These are phyloP conservation scores for Plebejus melissa DNA, from an alignment of 2,888 invertebrate genomes.

Conservation along the genomic window DNA sequence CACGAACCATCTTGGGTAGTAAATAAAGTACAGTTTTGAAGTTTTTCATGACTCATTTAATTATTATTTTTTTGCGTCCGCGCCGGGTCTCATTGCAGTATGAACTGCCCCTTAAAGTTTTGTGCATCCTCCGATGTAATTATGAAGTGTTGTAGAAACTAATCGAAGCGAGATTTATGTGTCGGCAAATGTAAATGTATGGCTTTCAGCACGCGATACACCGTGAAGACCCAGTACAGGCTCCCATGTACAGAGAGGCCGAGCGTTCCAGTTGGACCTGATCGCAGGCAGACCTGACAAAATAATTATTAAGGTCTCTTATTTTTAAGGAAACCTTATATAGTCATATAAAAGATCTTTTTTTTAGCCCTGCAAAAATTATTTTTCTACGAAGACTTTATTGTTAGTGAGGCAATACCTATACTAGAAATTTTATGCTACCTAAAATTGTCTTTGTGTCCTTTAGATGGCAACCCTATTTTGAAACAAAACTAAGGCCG, in stretches of 20 bases:
- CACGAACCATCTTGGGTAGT: too few relatives aligned
- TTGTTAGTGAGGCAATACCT: too few relatives aligned
- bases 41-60: too few relatives aligned
- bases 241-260: neutral
- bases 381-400: too few relatives aligned
- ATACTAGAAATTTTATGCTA: too few relatives aligned
- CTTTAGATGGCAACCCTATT: slow-evolving; percentile 6
- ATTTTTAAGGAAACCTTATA: too few relatives aligned
- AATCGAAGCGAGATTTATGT: neutral
- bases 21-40: too few relatives aligned
- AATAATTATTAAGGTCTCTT: too few relatives aligned
- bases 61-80: neutral
- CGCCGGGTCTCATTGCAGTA: neutral
- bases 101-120: neutral
- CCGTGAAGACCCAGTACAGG: neutral
- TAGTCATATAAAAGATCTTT: too few relatives aligned
- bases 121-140: neutral
- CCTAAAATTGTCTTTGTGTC: neutral
- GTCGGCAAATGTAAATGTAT: neutral
- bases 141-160: neutral
- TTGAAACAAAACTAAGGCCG: neutral
- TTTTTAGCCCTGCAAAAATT: too few relatives aligned
- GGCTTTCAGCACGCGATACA: neutral
- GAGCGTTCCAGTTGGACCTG: neutral
- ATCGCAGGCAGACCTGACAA: neutral